Evolutionary conservation across 2,888 invertebrate genomes (phyloP).

Genomic region (Altica lythri): DNA sequence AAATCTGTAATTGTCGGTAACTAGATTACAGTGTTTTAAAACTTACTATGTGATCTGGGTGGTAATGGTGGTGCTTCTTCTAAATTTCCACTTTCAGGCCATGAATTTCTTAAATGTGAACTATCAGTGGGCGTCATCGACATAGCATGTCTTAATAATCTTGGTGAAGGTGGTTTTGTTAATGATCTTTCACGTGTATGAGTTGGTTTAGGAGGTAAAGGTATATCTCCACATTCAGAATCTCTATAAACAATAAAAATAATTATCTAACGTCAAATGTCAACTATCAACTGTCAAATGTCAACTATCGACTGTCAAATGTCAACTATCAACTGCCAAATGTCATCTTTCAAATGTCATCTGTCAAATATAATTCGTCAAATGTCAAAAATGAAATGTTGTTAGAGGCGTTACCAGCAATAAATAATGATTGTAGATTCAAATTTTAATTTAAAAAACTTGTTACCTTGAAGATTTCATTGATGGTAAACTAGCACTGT

Average conservation of each 20-base stretch:
- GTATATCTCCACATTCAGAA: conserved; percentile 51
- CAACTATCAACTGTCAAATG: no score
- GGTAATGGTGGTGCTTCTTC: conserved; percentile 79
- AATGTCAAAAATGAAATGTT: no score
- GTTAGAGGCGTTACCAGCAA: no score
- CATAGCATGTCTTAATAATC: conserved; percentile 58
- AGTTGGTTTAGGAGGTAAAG: conserved; percentile 61
- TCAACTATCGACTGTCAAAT: no score
- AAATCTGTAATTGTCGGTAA: no score
- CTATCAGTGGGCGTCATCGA: conserved; percentile 61
- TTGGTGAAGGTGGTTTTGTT: conserved; percentile 63
- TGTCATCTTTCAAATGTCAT: no score
- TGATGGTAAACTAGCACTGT: conserved; percentile 56
- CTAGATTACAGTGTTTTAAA: no score
- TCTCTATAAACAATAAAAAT: conserved; percentile 43
- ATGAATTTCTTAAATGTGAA: conserved; percentile 60
- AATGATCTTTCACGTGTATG: conserved; percentile 56
- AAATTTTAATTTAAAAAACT: no score
- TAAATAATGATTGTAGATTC: no score
- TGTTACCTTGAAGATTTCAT: conserved; percentile 56
- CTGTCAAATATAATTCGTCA: no score
- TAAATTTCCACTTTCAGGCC: conserved; percentile 62
- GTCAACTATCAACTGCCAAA: no score
- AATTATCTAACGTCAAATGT: no score
- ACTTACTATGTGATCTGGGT: conserved; percentile 74